Evolutionary conservation across 37 sponge, comb jelly and placozoan genomes (phyloP).

Genomic region (Geodia barretti): DNA sequence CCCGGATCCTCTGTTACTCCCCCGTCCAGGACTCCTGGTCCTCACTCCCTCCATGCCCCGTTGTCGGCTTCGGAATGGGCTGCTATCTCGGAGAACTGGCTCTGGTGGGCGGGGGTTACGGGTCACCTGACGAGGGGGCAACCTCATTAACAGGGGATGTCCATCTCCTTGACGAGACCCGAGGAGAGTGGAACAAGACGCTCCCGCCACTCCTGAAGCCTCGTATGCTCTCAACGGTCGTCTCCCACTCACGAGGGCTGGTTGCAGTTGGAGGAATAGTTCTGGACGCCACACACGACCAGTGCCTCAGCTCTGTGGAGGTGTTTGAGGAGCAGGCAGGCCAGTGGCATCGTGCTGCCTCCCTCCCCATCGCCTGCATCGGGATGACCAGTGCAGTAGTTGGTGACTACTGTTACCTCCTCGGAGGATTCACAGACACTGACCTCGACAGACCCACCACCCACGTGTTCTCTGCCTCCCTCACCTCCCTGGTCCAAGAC

Average conservation of each 20-base stretch:
- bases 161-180: slow-evolving; percentile 5
- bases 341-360: slow-evolving; percentile 52
- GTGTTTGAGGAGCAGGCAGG: slow-evolving; percentile 10
- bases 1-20: slow-evolving; percentile 34
- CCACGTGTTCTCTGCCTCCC: slow-evolving; percentile 13
- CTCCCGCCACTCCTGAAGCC: slow-evolving; percentile 50
- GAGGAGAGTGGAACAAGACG: slow-evolving; percentile 7
- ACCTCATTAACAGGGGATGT: slow-evolving; percentile 26
- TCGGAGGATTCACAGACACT: slow-evolving; percentile 58
- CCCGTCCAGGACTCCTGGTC: slow-evolving; percentile 21
- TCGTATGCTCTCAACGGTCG: slow-evolving; percentile 40
- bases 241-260: slow-evolving; percentile 25
- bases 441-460: slow-evolving; percentile 45
- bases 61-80: slow-evolving; percentile 49
- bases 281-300: slow-evolving; percentile 35
- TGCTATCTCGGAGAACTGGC: slow-evolving; percentile 23
- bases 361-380: slow-evolving; percentile 48
- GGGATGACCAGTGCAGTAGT: slow-evolving; percentile 44
- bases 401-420: slow-evolving; percentile 42
- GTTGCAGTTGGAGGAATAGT: slow-evolving; percentile 41
- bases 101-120: slow-evolving; percentile 57
- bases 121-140: neutral
- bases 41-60: slow-evolving; percentile 33
- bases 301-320: slow-evolving; percentile 36
- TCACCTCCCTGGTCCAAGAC: slow-evolving; percentile 31